Conservation (phyloP, 2,888 invertebrate genomes). For the Epinotia ramella region DNA sequence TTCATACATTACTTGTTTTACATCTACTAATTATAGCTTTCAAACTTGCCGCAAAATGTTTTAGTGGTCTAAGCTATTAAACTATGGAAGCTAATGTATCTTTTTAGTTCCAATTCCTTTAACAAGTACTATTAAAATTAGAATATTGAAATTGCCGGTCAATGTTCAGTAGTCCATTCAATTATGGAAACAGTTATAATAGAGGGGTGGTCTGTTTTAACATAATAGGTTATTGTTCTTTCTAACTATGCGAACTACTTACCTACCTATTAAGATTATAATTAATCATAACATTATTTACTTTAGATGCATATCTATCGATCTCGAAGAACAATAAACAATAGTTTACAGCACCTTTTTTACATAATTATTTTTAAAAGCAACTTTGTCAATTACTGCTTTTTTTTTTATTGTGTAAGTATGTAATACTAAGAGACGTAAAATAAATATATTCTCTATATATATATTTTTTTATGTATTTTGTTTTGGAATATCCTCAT, state of each 20-base stretch:
- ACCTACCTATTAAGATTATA: neutral
- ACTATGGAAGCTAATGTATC: constrained; percentile 5
- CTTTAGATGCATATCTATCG: no score
- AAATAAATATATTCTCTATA: no score
- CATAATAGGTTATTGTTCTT: neutral
- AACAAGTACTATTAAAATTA: constrained; percentile 13
- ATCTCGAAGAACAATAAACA: no score
- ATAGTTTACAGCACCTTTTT: no score
- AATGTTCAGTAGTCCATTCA: constrained; percentile 6
- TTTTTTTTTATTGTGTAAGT: no score
- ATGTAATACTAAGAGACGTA: no score
- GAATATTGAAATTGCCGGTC: constrained; percentile 18
- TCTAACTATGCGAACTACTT: neutral
- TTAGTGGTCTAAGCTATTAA: constrained; percentile 2
- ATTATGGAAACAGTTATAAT: neutral
- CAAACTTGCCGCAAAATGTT: constrained; percentile 5
- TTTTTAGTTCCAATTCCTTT: constrained; percentile 12
- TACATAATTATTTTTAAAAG: no score
- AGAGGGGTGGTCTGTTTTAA: neutral
- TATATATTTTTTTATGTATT: no score
- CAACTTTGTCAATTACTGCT: no score
- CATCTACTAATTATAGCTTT: constrained; percentile 6
- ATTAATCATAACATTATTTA: neutral
- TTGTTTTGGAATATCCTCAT: no score
- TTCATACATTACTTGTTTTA: constrained; percentile 1